A percentile compares a stretch with the other conserved stretches of the same genome.
Conservation (phyloP, 2,113 vertebrate genomes). For the Acrocephalus kingi region DNA sequence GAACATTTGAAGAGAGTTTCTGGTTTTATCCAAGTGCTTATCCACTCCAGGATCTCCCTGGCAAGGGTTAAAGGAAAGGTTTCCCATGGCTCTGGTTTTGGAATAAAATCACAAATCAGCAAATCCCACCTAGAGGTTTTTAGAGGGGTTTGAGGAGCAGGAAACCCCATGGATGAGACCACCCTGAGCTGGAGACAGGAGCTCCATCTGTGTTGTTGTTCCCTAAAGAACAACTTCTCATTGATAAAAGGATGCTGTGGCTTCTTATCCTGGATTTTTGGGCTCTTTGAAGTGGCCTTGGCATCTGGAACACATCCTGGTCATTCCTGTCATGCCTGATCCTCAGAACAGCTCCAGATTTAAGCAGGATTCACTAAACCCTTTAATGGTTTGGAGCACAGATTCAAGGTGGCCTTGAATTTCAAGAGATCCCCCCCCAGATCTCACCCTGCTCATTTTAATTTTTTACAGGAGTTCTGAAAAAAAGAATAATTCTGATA, state of each 20-base stretch:
- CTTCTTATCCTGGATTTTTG: neutral
- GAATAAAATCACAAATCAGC: neutral
- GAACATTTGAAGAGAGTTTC: neutral
- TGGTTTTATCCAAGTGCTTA: neutral
- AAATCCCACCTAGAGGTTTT: neutral
- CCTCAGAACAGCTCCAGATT: neutral
- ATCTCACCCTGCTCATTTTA: neutral
- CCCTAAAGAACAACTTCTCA: neutral
- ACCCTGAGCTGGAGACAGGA: neutral
- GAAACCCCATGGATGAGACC: neutral
- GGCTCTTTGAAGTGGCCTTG: neutral
- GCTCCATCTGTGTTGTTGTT: neutral
- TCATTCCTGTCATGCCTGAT: neutral
- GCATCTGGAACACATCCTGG: neutral
- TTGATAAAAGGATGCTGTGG: neutral
- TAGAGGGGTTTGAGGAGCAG: neutral
- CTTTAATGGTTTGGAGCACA: neutral
- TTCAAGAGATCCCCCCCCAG: neutral
- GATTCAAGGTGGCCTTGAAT: neutral
- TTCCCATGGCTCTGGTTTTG: neutral
- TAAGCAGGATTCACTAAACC: neutral
- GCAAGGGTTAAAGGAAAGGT: neutral
- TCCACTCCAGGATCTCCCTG: neutral
- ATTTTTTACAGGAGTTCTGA: neutral
- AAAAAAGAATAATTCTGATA: neutral